These are phyloP conservation scores for Seira musarum DNA, from an alignment of 2,888 invertebrate species.

Conservation along the genomic window DNA sequence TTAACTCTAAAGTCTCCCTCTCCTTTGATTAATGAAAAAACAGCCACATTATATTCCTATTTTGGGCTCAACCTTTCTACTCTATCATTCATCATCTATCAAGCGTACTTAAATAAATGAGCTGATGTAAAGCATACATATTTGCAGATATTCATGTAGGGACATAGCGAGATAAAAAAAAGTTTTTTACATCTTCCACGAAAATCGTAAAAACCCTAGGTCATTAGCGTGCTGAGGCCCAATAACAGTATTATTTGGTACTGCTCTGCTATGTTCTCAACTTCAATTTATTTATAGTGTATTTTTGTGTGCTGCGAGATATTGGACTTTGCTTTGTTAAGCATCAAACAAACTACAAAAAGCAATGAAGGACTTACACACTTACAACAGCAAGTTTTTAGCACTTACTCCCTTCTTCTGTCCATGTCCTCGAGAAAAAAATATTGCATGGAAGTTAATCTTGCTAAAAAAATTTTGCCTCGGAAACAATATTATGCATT, in stretches of 20 bases:
- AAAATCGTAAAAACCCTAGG: constrained; percentile 14
- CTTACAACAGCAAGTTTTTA: too few species aligned
- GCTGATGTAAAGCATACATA: background rate
- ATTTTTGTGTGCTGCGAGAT: background rate
- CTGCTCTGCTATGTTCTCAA: too few species aligned
- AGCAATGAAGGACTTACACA: too few species aligned
- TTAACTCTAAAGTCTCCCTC: too few species aligned
- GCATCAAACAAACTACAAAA: background rate
- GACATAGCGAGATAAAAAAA: background rate
- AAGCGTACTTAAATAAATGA: background rate
- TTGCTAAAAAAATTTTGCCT: background rate
- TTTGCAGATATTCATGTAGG: too few species aligned
- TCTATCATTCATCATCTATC: background rate
- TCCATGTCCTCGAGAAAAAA: background rate
- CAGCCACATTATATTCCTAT: too few species aligned
- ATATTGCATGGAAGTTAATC: background rate
- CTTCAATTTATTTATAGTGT: background rate
- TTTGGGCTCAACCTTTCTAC: background rate
- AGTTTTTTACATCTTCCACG: constrained; percentile 21
- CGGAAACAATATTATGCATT: background rate
- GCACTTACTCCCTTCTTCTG: too few species aligned
- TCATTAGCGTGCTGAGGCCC: constrained; percentile 34
- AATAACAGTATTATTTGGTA: constrained; percentile 29
- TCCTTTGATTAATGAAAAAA: too few species aligned
- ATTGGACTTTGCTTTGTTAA: background rate